Conservation (phyloP, 1,140 invertebrate genomes). For the Kradibia gibbosae region DNA sequence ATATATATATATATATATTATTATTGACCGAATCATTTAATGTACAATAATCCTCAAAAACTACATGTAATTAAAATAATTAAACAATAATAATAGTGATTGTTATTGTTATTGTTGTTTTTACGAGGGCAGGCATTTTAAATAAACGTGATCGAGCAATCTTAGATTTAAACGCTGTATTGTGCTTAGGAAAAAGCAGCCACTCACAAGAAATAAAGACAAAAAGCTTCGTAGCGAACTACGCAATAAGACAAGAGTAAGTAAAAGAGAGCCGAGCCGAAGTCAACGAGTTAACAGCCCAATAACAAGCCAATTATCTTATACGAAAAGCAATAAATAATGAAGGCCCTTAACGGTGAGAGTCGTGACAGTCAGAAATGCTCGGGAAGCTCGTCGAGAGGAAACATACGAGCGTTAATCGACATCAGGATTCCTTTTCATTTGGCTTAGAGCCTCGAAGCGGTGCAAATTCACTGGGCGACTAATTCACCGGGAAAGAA, state of each 20-base stretch:
- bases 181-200: no score
- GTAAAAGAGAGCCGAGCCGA: not conserved
- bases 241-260: not conserved
- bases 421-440: constrained; percentile 39
- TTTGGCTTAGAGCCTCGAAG: not conserved
- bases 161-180: no score
- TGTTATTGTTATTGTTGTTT: no score
- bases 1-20: no score
- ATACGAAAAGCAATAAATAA: constrained; percentile 32
- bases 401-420: constrained; percentile 21
- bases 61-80: no score
- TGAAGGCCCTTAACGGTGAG: not conserved
- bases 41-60: no score
- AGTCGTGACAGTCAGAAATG: not conserved
- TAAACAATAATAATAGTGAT: no score
- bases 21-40: no score
- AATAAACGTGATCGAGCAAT: no score
- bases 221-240: not conserved
- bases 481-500: constrained; percentile 13
- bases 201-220: not conserved
- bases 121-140: no score
- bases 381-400: not conserved
- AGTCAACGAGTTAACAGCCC: constrained; percentile 1
- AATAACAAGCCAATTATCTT: constrained; percentile 36
- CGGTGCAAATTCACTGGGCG: not conserved